phyloP scores from a whole-genome alignment of 1,140 invertebrate genomes.

The Archivesica marissinica region DNA sequence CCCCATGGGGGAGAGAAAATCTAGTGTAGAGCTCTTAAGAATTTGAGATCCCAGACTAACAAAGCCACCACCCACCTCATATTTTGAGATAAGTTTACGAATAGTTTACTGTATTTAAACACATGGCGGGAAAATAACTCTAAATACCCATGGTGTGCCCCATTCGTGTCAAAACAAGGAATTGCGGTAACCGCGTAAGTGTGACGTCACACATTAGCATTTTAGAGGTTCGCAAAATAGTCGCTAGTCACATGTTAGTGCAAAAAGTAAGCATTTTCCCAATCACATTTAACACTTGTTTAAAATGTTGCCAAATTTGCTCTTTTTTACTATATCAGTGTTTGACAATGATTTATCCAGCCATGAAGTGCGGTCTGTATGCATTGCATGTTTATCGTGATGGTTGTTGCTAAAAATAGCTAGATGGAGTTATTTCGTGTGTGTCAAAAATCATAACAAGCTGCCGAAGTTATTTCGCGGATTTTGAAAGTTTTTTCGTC shows the following conservation, averaged over 20 bases:
- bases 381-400: conserved; percentile 20
- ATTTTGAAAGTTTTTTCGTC: neutral
- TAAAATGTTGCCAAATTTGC: neutral
- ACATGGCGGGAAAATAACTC: conserved; percentile 14
- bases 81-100: neutral
- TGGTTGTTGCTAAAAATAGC: conserved; percentile 34
- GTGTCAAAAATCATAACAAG: conserved; percentile 31
- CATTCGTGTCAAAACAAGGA: conserved; percentile 40
- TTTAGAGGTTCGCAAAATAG: neutral
- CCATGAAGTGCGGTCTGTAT: neutral
- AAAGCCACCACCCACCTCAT: too few relatives aligned
- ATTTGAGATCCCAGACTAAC: too few relatives aligned
- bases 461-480: neutral
- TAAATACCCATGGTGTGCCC: neutral
- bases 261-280: conserved; percentile 4
- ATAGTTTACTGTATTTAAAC: neutral
- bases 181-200: conserved; percentile 18
- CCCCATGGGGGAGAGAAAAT: too few relatives aligned
- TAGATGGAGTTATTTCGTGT: neutral
- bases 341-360: neutral
- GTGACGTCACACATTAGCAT: conserved; percentile 34
- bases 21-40: too few relatives aligned
- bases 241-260: neutral
- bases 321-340: neutral
- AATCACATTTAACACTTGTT: neutral